A percentile compares a stretch with the other conserved stretches of the same genome.
Conservation (phyloP, 2,888 invertebrate species). For the Ophraella communa region DNA sequence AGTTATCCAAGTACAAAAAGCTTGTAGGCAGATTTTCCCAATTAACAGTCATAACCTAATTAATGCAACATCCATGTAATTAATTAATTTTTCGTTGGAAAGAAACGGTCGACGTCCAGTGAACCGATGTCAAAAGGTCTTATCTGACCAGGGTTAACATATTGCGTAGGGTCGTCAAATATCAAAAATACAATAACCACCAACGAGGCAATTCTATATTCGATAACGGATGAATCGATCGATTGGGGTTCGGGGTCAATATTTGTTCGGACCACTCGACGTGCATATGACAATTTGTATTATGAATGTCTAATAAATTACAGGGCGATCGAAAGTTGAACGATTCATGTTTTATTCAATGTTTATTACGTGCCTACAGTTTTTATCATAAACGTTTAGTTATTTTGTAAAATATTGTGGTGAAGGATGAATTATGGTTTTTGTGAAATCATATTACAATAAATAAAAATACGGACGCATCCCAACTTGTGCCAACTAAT, state of each 20-base stretch:
- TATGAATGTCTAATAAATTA: constrained; percentile 44
- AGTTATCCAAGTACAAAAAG: too few species aligned
- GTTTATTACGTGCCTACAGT: too few species aligned
- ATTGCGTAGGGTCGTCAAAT: constrained; percentile 56
- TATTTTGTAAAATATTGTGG: too few species aligned
- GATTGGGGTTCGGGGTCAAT: constrained; percentile 34
- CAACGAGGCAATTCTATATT: constrained; percentile 43
- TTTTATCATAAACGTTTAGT: too few species aligned
- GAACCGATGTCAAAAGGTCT: constrained; percentile 36
- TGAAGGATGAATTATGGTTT: too few species aligned
- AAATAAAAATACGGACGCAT: too few species aligned
- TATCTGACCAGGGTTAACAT: constrained; percentile 52
- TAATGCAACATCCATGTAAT: not conserved
- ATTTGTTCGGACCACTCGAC: constrained; percentile 45
- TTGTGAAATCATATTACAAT: too few species aligned
- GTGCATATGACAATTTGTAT: constrained; percentile 53
- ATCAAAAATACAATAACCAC: constrained; percentile 55
- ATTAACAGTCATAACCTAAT: not conserved
- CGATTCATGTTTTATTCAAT: not conserved
- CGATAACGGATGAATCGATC: constrained; percentile 33
- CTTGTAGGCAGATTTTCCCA: too few species aligned
- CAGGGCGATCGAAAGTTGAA: not conserved
- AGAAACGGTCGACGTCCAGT: constrained; percentile 28
- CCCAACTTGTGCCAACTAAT: too few species aligned
- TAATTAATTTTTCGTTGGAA: constrained; percentile 36